Base-by-base conservation (phyloP, 2,888 invertebrate species). In the Creontiades dilutus region DNA sequence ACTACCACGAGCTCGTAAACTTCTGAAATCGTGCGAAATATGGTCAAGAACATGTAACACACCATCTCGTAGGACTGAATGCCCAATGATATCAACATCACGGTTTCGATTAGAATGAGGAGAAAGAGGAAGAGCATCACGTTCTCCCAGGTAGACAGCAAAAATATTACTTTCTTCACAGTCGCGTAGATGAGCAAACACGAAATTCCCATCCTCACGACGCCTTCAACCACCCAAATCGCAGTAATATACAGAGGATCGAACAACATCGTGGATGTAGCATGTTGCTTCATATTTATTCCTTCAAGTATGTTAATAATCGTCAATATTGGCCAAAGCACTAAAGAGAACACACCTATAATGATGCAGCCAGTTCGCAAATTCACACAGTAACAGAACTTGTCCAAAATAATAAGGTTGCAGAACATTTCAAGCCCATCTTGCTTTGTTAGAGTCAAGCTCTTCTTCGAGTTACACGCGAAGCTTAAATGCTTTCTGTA, bases 311-410 rank as follows among this genome's bases (percentile, higher is more conserved):
- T 12, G 85, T 57, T 61, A n/a, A 37, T 1, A 0, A 2, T n/a
- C 27, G 57, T 9, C 37, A 85, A 13, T 0, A 57, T 11, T 0
- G 85, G 57, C 85, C 85, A 85, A 16, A 61, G 28, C 52, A 85
- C 13, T 3, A 85, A 0, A 37, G 55, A n/a, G 61, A 0, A 0
- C 27, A 13, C 85, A 0, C 55, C 61, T 16, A 85, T 61, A n/a
- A 85, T 28, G 61, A 55, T 28, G n/a, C 85, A 85, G 11, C 85
- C 85, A 23, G 28, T 85, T 61, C 85, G 85, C 27, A 85, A 57
- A 12, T 12, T 27, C 37, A 85, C 19, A 61, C 61, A 85, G 16
- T 61, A 61, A 61, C 85, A 85, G 61, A 37, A 85, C 14, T 57
- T 61, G 52, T 7, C 0, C 27, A 85, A 14, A 27, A 85, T 16